phyloP scores from a whole-genome alignment of 2,113 vertebrate species.

The Syrmaticus mikado region DNA sequence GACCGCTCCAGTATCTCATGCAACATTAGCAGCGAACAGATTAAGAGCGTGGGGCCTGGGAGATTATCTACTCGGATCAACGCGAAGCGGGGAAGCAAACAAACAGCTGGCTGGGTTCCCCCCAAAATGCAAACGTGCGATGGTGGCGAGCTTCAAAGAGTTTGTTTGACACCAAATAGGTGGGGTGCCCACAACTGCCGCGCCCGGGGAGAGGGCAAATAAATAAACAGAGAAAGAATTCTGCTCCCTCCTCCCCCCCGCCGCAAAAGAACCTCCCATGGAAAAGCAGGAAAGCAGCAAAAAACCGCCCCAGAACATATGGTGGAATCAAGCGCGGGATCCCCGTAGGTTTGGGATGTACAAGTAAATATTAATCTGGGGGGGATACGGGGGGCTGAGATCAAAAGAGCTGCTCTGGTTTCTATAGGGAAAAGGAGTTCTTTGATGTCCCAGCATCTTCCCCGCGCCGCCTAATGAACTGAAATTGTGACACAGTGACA shows the following conservation, averaged over 20 bases:
- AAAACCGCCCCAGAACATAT: slow-evolving; percentile 78
- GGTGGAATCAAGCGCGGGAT: slow-evolving; percentile 78
- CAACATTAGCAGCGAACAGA: slow-evolving; percentile 62
- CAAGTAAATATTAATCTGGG: slow-evolving; percentile 88
- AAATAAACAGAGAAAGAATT: slow-evolving; percentile 66
- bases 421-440: slow-evolving; percentile 81
- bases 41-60: slow-evolving; percentile 51
- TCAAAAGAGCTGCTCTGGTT: slow-evolving; percentile 85
- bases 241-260: slow-evolving; percentile 2
- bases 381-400: slow-evolving; percentile 76
- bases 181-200: slow-evolving; percentile 30
- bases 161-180: slow-evolving; percentile 4
- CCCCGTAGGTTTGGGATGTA: slow-evolving; percentile 84
- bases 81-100: slow-evolving; percentile 58
- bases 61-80: slow-evolving; percentile 68
- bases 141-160: slow-evolving; percentile 65
- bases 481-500: slow-evolving; percentile 71
- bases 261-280: slow-evolving; percentile 23
- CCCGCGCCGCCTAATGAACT: slow-evolving; percentile 68
- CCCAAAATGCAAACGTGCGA: slow-evolving; percentile 50
- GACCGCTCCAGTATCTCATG: slow-evolving; percentile 32
- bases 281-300: slow-evolving; percentile 65
- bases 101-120: slow-evolving; percentile 64
- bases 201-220: background rate
- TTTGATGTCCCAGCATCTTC: slow-evolving; percentile 83